These are phyloP conservation scores for Megastigmus dorsalis DNA, from an alignment of 2,888 invertebrate genomes.

Conservation along the genomic window DNA sequence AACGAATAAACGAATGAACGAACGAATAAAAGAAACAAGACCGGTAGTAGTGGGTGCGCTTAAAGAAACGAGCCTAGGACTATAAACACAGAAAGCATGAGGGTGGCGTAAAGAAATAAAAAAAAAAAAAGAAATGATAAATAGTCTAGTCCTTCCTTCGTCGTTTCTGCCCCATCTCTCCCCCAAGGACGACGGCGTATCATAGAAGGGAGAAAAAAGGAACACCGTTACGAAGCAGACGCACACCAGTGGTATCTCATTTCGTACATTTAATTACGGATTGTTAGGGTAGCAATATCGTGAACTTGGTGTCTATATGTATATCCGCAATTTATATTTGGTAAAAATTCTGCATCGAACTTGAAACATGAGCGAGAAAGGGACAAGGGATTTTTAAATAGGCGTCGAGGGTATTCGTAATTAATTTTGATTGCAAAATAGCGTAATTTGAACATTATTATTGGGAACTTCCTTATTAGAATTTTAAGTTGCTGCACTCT, in stretches of 20 bases:
- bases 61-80: conserved; percentile 9
- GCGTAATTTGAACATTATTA: no score
- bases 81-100: not conserved
- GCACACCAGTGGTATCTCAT: no score
- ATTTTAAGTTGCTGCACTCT: no score
- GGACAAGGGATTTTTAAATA: no score
- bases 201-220: not conserved
- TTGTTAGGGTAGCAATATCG: no score
- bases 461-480: no score
- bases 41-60: not conserved
- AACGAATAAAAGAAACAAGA: no score
- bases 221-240: not conserved
- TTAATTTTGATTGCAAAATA: no score
- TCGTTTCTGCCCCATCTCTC: not conserved
- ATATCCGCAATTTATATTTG: not conserved
- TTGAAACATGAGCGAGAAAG: no score
- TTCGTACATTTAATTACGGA: no score
- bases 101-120: not conserved
- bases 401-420: no score
- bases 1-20: not conserved
- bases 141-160: conserved; percentile 21
- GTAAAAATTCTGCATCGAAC: not conserved
- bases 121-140: conserved; percentile 16
- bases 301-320: not conserved
- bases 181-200: not conserved